Evolutionary conservation across 2,888 invertebrate species (phyloP).

Genomic region (Matsumyia berberina): DNA sequence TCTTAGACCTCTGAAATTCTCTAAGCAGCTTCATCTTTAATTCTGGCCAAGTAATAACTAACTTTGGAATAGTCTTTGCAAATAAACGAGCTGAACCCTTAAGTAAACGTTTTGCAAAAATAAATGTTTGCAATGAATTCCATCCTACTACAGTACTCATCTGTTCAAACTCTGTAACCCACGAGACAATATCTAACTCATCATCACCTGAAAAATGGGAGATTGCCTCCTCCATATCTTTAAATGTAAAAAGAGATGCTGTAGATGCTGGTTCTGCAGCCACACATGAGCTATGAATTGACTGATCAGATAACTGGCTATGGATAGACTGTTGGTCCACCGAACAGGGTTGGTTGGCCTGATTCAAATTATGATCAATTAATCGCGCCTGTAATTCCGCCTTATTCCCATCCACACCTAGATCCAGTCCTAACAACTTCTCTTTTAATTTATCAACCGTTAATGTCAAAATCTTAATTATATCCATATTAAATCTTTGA

Average conservation of each 20-base stretch:
- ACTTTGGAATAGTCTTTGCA: too few species aligned
- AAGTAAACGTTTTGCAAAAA: too few species aligned
- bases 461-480: too few species aligned
- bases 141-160: constrained; percentile 2
- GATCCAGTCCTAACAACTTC: neutral
- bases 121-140: constrained; percentile 4
- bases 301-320: neutral
- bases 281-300: neutral
- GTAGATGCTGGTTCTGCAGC: neutral
- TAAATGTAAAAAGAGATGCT: neutral
- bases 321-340: neutral
- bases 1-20: too few species aligned
- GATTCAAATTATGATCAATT: neutral
- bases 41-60: too few species aligned
- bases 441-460: constrained; percentile 6
- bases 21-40: too few species aligned
- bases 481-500: too few species aligned
- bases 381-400: constrained; percentile 16
- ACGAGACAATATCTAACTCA: neutral
- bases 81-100: too few species aligned
- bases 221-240: constrained; percentile 12
- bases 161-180: constrained; percentile 1
- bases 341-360: neutral
- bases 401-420: neutral
- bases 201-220: constrained; percentile 4